These are phyloP conservation scores for Cantharis nigra DNA, from an alignment of 2,888 invertebrate genomes.

Conservation along the genomic window DNA sequence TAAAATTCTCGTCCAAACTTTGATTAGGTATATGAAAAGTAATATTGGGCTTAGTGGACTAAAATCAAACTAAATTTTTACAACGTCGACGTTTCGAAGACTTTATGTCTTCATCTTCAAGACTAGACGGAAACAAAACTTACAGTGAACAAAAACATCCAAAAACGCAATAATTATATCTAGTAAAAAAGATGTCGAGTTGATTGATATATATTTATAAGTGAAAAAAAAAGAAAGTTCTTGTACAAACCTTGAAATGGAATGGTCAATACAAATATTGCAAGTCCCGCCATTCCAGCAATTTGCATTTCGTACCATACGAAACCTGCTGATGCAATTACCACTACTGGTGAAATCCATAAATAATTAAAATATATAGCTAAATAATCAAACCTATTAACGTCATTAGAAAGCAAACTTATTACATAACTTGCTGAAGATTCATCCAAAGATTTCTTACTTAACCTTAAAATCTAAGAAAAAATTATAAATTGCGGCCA, in stretches of 20 bases:
- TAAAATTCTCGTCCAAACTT: too few species aligned
- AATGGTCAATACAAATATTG: constrained; percentile 75
- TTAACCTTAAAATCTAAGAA: constrained; percentile 69
- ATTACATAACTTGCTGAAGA: constrained; percentile 89
- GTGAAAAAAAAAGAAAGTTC: background rate
- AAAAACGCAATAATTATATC: too few species aligned
- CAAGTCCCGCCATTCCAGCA: constrained; percentile 77
- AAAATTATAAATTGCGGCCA: background rate
- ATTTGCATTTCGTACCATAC: constrained; percentile 76
- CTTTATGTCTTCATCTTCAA: too few species aligned
- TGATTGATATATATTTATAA: too few species aligned
- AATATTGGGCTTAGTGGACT: too few species aligned
- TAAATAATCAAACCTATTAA: constrained; percentile 86
- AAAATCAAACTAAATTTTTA: too few species aligned
- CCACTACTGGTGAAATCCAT: constrained; percentile 75
- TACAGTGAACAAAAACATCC: too few species aligned
- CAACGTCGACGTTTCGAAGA: too few species aligned
- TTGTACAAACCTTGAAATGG: constrained; percentile 77
- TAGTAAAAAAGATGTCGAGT: too few species aligned
- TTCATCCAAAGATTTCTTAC: constrained; percentile 69
- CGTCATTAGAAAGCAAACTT: constrained; percentile 93
- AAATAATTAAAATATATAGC: constrained; percentile 83
- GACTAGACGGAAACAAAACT: too few species aligned
- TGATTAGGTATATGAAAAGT: too few species aligned
- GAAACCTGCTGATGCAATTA: constrained; percentile 74